These are phyloP conservation scores for Sylvia atricapilla DNA, from an alignment of 2,113 vertebrate species.

Conservation along the genomic window DNA sequence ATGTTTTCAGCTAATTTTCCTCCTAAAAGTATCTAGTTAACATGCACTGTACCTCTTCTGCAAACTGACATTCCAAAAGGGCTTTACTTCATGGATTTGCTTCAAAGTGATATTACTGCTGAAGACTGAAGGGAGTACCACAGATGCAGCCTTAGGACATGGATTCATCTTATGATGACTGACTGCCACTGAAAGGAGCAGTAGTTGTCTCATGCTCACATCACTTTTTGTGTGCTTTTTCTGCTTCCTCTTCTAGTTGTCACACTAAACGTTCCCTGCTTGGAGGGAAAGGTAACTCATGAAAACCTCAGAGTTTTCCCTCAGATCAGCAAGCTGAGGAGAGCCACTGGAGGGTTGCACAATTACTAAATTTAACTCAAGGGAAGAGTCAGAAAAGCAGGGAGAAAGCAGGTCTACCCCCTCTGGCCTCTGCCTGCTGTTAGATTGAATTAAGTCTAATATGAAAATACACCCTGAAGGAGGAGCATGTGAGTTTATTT, in stretches of 20 bases:
- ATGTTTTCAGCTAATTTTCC: background rate
- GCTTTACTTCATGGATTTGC: background rate
- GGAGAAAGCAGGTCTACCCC: background rate
- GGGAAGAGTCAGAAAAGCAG: background rate
- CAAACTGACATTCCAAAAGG: background rate
- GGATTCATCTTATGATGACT: background rate
- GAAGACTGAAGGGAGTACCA: background rate
- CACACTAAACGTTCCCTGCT: background rate
- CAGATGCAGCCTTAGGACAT: background rate
- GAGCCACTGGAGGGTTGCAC: background rate
- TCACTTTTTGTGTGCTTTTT: background rate
- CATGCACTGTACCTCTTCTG: background rate
- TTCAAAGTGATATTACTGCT: background rate
- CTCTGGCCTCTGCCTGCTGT: background rate
- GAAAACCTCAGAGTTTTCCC: background rate
- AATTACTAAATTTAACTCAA: background rate
- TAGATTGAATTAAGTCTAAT: constrained; percentile 7
- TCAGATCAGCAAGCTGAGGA: background rate
- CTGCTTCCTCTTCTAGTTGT: background rate
- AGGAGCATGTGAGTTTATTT: background rate
- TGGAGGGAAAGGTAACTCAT: background rate
- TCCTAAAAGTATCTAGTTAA: background rate
- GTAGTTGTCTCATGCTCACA: background rate
- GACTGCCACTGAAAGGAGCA: background rate
- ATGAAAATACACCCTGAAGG: background rate